Conservation (phyloP, 2,888 invertebrate genomes). For the Protophormia terraenovae region DNA sequence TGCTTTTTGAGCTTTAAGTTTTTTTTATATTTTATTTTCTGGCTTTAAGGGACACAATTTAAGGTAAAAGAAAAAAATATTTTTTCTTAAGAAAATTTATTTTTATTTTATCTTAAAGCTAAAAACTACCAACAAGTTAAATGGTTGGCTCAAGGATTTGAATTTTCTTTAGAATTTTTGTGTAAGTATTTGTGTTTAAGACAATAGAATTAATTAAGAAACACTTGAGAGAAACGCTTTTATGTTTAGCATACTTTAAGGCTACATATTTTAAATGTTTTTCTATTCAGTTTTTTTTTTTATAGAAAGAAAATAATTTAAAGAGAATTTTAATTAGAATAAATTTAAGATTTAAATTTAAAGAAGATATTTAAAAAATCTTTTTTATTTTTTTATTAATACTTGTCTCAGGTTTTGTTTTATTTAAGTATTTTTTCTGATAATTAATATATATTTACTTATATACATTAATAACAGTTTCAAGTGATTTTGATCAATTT, state of each 20-base stretch:
- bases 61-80: not conserved
- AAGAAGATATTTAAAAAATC: too few species aligned
- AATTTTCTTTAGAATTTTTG: not conserved
- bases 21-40: not conserved
- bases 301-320: too few species aligned
- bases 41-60: slow-evolving; percentile 2
- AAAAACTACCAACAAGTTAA: slow-evolving; percentile 25
- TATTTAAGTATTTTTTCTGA: too few species aligned
- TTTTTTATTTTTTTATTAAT: too few species aligned
- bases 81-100: not conserved
- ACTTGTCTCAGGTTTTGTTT: too few species aligned
- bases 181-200: slow-evolving; percentile 12
- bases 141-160: not conserved
- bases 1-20: not conserved
- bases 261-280: not conserved
- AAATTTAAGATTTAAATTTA: too few species aligned
- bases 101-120: slow-evolving; percentile 13
- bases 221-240: slow-evolving; percentile 4
- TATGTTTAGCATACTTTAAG: not conserved
- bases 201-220: slow-evolving; percentile 14
- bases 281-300: too few species aligned
- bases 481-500: too few species aligned
- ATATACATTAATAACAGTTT: too few species aligned
- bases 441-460: too few species aligned
- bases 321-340: too few species aligned